Percentiles rank a stretch among this genome's conserved stretches.
Evolutionary conservation across 2,113 vertebrate genomes (phyloP).

Genomic region (Lasiurus cinereus): DNA sequence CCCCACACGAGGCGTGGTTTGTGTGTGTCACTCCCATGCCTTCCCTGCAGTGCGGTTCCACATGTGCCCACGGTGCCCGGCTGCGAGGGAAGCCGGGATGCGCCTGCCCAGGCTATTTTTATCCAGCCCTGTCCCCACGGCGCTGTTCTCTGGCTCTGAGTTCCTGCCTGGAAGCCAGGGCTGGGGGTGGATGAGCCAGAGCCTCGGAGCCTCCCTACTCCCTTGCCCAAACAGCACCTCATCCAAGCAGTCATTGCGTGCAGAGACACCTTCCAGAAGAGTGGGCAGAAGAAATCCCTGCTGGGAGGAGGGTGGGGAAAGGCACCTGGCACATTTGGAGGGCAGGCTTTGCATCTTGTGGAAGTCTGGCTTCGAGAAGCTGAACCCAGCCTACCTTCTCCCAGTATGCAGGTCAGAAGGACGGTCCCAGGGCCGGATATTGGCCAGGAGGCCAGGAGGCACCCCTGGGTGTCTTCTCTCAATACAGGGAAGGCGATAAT

Average conservation of each 20-base stretch:
- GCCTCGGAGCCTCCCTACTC: not conserved
- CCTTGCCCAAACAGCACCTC: not conserved
- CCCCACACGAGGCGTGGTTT: not conserved
- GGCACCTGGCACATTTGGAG: not conserved
- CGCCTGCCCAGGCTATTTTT: constrained; percentile 75
- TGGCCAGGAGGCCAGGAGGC: not conserved
- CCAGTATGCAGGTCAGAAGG: too few species aligned
- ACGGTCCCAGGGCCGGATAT: not conserved
- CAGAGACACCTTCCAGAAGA: not conserved
- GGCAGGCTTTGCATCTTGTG: not conserved
- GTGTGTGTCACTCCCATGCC: not conserved
- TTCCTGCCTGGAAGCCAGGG: constrained; percentile 61
- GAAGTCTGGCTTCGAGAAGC: not conserved
- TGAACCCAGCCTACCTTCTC: not conserved
- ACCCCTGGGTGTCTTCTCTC: not conserved
- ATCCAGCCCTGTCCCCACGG: constrained; percentile 68
- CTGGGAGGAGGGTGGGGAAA: not conserved
- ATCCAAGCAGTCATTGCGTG: not conserved
- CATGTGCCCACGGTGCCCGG: not conserved
- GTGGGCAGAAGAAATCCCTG: not conserved
- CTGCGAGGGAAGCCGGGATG: constrained; percentile 38
- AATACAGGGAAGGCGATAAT: not conserved
- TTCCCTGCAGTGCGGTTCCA: constrained; percentile 5
- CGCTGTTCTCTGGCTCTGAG: constrained; percentile 68
- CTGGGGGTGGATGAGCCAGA: constrained; percentile 53